Evolutionary conservation across 1,140 invertebrate genomes (phyloP), one percentile per base, ranked within the genome.

Genomic region (Calliphora vicina): DNA sequence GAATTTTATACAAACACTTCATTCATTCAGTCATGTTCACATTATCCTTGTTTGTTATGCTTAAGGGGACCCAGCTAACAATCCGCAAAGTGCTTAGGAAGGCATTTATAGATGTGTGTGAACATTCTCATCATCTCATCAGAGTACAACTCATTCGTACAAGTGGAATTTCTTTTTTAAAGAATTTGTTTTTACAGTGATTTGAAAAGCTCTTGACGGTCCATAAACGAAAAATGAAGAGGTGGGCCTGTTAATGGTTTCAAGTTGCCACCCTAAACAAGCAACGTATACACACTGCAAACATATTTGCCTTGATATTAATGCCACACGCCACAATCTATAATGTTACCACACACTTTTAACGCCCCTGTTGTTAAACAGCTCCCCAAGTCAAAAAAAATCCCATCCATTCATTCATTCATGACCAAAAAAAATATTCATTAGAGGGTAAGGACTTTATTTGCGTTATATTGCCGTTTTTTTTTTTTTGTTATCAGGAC

Each of bases 41-140:
- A 78, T 89, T 89, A 89, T 88, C 86, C 88, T 86, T 89, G 86
- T 89, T 89, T 89, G 88, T 89, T 89, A 89, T 89, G 88, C 88
- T 88, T 89, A 89, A 89, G 88, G 88, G 86, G 88, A 74, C 29
- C 57, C 3, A 27, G 10, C 35, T 26, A 45, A 78, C 74, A 61
- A 57, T 43, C 82, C 29, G 29, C 20, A 83, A 80, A 83, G 82
- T 83, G 74, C 74, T 83, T 61, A 29, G 29, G 57, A 67, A 80
- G 45, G 43, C 42, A 50, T 78, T 83, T 57, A 25, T n/a, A 57
- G n/a, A 57, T 57, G 50, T 67, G n/a, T 67, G n/a, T 67, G 20
- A n/a, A 67, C 25, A 15, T 80, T 43, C 42, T 67, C 80, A 15
- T 81, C 29, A 50, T 50, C 15, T 50, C 3, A n/a, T 12, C 45